Evolutionary conservation across 2,888 invertebrate genomes (phyloP).

Genomic region (Hypercompe scribonia): DNA sequence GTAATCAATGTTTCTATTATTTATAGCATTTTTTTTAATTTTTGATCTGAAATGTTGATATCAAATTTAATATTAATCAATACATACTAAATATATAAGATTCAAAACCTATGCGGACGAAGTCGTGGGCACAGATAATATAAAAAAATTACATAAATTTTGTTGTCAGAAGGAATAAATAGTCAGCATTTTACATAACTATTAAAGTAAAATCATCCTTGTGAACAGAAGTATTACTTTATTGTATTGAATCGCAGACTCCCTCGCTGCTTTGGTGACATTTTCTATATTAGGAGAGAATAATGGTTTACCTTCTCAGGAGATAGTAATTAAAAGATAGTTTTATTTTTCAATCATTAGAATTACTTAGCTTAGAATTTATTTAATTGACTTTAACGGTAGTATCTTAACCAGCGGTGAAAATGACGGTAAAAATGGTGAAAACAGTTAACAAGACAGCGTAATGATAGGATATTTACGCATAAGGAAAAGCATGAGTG

Average conservation of each 20-base stretch:
- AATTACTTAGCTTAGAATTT: slow-evolving; percentile 12
- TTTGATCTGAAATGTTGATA: no score
- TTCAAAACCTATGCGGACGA: no score
- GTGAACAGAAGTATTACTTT: slow-evolving; percentile 41
- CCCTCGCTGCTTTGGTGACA: slow-evolving; percentile 37
- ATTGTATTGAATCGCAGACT: slow-evolving; percentile 48
- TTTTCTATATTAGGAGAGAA: slow-evolving; percentile 45
- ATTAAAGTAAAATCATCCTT: slow-evolving; percentile 24
- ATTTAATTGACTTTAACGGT: slow-evolving; percentile 9
- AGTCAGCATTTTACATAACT: slow-evolving; percentile 6
- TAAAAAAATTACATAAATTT: no score
- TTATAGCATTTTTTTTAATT: no score
- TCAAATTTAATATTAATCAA: no score
- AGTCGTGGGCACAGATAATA: no score
- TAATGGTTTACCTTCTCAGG: slow-evolving; percentile 43
- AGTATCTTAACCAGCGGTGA: background rate
- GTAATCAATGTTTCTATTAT: no score
- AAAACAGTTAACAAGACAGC: background rate
- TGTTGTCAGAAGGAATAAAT: no score
- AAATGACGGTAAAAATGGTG: background rate
- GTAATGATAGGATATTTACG: background rate
- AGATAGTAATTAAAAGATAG: slow-evolving; percentile 35
- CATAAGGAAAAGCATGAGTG: background rate
- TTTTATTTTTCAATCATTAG: slow-evolving; percentile 37
- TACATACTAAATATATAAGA: no score